phyloP scores from a whole-genome alignment of 1,140 invertebrate species.

The Drosophila willistoni region DNA sequence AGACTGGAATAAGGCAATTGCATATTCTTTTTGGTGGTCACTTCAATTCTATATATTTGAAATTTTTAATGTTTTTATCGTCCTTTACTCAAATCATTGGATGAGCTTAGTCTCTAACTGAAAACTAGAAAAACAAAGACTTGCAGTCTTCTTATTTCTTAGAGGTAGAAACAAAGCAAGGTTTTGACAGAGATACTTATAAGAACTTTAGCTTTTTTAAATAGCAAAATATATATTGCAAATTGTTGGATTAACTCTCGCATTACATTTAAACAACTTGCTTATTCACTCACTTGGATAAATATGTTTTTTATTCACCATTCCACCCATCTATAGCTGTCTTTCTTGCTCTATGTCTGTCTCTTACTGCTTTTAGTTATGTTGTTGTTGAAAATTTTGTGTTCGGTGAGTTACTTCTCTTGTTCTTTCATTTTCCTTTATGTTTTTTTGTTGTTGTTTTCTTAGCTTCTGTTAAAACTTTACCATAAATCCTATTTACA shows the following conservation, averaged over 20 bases:
- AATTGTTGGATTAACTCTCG: constrained; percentile 19
- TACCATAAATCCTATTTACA: constrained; percentile 78
- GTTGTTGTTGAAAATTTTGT: constrained; percentile 35
- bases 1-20: no score
- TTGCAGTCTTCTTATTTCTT: no score
- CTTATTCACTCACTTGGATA: constrained; percentile 69
- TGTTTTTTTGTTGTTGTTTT: constrained; percentile 28
- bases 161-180: no score
- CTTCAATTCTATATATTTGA: no score
- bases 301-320: constrained; percentile 69
- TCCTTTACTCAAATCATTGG: no score
- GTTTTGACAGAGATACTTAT: no score
- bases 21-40: no score
- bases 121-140: no score
- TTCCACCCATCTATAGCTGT: not conserved
- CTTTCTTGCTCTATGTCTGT: not conserved
- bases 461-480: constrained; percentile 68
- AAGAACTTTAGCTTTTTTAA: not conserved
- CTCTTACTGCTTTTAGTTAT: constrained; percentile 11
- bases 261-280: constrained; percentile 21
- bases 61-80: no score
- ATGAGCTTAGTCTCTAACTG: no score
- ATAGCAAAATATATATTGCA: not conserved
- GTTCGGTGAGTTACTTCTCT: constrained; percentile 35
- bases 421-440: not conserved